Percentiles rank a stretch among this genome's conserved stretches.
Conservation (phyloP, 1,140 invertebrate species). For the Drosophila aff. region DNA sequence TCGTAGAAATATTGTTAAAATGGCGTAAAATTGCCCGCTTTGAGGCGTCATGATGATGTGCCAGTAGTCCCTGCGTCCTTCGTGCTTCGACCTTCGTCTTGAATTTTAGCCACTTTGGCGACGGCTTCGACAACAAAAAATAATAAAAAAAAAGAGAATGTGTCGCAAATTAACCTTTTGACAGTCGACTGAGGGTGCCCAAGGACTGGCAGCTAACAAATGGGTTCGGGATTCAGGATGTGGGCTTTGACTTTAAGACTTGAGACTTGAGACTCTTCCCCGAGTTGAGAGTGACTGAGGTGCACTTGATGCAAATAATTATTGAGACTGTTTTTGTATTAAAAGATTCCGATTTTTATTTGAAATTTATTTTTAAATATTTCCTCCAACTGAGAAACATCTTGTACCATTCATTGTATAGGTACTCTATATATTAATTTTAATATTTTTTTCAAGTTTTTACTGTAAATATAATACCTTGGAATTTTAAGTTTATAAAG, state of each 20-base stretch:
- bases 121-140: not conserved
- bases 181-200: conserved; percentile 56
- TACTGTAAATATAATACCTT: too few species aligned
- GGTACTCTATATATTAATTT: too few species aligned
- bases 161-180: conserved; percentile 84
- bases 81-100: not conserved
- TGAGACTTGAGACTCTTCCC: not conserved
- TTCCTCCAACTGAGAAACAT: too few species aligned
- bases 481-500: too few species aligned
- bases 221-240: conserved; percentile 14
- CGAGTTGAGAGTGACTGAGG: not conserved
- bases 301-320: not conserved
- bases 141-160: conserved; percentile 38
- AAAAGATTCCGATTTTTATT: not conserved
- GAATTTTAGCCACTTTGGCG: conserved; percentile 28
- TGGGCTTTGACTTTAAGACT: conserved; percentile 8
- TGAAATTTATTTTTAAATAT: not conserved
- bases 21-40: conserved; percentile 81
- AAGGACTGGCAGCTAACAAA: conserved; percentile 44
- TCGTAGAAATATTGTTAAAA: conserved; percentile 78
- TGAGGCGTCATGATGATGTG: conserved; percentile 56
- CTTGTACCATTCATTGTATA: too few species aligned
- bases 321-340: not conserved
- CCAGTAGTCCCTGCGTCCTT: conserved; percentile 38
- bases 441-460: not conserved